Evolutionary conservation across 2,888 invertebrate genomes (phyloP), one percentile per base, ranked within the genome.

Genomic region (Oxyscelio sp.): DNA sequence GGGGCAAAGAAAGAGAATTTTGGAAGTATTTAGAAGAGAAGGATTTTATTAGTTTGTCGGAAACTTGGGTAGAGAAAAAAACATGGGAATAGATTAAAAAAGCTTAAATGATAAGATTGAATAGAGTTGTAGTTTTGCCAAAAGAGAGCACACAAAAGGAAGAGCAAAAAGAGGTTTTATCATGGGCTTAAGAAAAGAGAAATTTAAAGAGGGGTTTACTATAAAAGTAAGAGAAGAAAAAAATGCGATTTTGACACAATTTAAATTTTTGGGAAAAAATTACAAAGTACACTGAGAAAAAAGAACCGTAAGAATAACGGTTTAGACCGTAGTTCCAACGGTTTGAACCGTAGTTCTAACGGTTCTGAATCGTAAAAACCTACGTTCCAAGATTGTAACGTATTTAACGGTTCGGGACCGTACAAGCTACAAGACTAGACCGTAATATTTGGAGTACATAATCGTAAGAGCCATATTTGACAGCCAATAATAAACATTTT

Each of bases 41-140:
- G 5, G 59, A 59, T 59, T 38, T 43, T 21, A 43, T 59, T 38
- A 43, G 59, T 5, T 6, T 59, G 43, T 17, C 22, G n/a, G 59
- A 59, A 38, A 59, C 59, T 4, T 59, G 59, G 59, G 1, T 59
- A 2, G 59, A 59, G 11, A 22, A 19, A 38, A 59, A 54, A 27
- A 9, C 15, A 24, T 43, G 43, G 40, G 61, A n/a, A 61, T 54
- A 22, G 19, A 54, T 4, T 27, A 27, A 15, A 27, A 27, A n/a
- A 31, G 4, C 1, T 54, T 54, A 15, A 15, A 6, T 27, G 21
- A 43, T 15, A 22, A 24, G 4, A 8, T 61, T n/a, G 22, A 13
- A 13, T 27, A 40, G 61, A 24, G 40, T 8, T 61, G n/a, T 24
- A 38, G 4, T 4, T 17, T 19, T 4, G 31, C 61, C 4, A n/a